phyloP scores from a whole-genome alignment of 1,140 invertebrate genomes.

The Globodera ellingtonae region DNA sequence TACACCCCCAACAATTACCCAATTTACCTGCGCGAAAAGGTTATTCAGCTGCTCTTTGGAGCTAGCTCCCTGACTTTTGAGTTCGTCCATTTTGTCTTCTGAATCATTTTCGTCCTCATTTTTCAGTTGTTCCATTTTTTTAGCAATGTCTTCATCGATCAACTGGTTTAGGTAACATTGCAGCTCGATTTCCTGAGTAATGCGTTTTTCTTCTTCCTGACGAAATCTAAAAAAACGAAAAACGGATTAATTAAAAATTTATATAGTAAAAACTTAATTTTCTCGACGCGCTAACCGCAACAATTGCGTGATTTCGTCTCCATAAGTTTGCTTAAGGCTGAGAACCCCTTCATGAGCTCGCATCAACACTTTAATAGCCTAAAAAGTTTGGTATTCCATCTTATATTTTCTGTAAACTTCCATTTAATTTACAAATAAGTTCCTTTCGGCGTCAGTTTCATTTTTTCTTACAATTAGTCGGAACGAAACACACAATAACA shows the following conservation, averaged over 20 bases:
- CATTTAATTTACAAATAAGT: no score
- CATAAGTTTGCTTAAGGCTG: constrained; percentile 50
- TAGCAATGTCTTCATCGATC: constrained; percentile 56
- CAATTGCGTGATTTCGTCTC: constrained; percentile 55
- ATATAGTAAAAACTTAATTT: constrained; percentile 20
- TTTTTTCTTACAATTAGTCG: no score
- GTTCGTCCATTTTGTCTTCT: constrained; percentile 45
- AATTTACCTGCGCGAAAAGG: constrained; percentile 47
- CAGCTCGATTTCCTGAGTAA: constrained; percentile 57
- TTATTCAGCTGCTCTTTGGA: constrained; percentile 50
- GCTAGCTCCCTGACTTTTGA: constrained; percentile 32
- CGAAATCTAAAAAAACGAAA: constrained; percentile 37
- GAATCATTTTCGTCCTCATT: constrained; percentile 19
- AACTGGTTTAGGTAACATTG: constrained; percentile 53
- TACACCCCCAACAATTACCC: neutral
- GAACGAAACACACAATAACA: neutral
- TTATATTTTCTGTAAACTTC: no score
- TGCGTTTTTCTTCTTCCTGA: constrained; percentile 57
- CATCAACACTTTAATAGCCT: constrained; percentile 49
- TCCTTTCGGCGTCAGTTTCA: no score
- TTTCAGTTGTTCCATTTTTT: constrained; percentile 37
- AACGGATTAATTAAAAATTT: neutral
- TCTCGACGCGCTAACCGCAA: constrained; percentile 51
- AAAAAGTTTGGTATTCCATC: neutral
- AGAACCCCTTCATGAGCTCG: constrained; percentile 46